Evolutionary conservation across 2,797 vertebrate species (phyloP), one percentile per base, ranked within the genome.

Genomic region (Coracias cyanogaster): DNA sequence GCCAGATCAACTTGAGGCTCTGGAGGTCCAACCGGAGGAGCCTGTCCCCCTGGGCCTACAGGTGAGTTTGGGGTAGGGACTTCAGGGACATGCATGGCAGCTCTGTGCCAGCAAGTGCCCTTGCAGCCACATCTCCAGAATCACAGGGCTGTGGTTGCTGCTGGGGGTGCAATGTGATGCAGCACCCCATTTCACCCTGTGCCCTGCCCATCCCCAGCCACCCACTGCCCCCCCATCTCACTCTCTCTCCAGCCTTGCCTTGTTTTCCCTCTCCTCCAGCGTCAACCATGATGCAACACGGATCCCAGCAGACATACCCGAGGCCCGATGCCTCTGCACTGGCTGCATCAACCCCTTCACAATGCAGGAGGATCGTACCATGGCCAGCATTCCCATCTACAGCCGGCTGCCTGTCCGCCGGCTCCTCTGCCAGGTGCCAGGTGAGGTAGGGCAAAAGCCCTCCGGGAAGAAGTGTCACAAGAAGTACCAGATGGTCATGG

Each of bases 291-390:
- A 99, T 0, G 97, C 98, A 33, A 78, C 90, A 0, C 98, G 98
- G 48, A 97, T 98, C 62, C 98, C 98, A 0, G 96, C 73, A 9
- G 98, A 99, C 94, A 98, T 99, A 80, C 98, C 98, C 0, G 98
- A 99, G 93, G 98, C 98, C 1, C 97, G 74, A 25, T 99, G 98
- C 81, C 97, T 98, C 24, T 99, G 98, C 58, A 89, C 96, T 0
- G 98, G 98, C 67, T 99, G 98, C 78, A 98, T 99, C 93, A 99
- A 98, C 94, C 98, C 98, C 37, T 99, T 99, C 97, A 99, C 98
- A 12, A 98, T 98, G 98, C 98, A 99, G 96, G 98, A 99, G 91
- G 98, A 99, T 84, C 98, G 98, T 82, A 98, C 96, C 96, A 98
- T 99, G 98, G 98, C 98, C 96, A 99, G 98, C 91, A 97, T 98